Evolutionary conservation across 1,140 invertebrate species (phyloP), one percentile per base, ranked within the genome.

Genomic region (Linepithema humile): DNA sequence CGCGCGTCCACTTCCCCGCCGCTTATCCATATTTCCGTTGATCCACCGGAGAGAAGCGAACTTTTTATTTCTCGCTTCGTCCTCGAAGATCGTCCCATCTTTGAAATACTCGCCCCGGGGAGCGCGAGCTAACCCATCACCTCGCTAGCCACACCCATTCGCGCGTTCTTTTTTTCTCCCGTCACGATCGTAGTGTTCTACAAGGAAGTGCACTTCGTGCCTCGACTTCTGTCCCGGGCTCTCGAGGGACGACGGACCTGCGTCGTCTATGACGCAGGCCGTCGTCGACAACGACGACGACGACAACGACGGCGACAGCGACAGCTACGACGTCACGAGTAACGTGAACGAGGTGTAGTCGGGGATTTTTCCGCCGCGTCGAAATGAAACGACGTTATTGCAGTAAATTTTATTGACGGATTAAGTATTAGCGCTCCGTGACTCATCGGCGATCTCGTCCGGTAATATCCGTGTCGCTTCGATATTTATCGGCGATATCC

Each of bases 191-290:
- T 82, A 88, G 82, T 89, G 90, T 88, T 83, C 69, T 91, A 91
- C 90, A 90, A 89, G 90, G 82, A 90, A 91, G 89, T 91, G 90
- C 90, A 91, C 90, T 91, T 90, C 90, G 90, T 91, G 89, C 89
- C 65, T 72, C 74, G 90, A 91, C 89, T 90, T 87, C 67, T 74
- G 86, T 87, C 82, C 65, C 70, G 77, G 12, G 23, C 55, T 90
- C 90, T 64, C 59, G n/a, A 40, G 86, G 86, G 88, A 87, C 74
- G 62, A 45, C 64, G 38, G 40, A 75, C 38, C 20, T 17, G 70
- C 65, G 78, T 35, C 32, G 26, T n/a, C 17, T 80, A 55, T 45
- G 72, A 75, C 26, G 65, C 29, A 29, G 40, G 20, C n/a, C n/a
- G n/a, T n/a, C n/a, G n/a, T n/a, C n/a, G n/a, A 43, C 35, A 32